Evolutionary conservation across 2,797 vertebrate species (phyloP).

Genomic region (Potorous gilbertii): DNA sequence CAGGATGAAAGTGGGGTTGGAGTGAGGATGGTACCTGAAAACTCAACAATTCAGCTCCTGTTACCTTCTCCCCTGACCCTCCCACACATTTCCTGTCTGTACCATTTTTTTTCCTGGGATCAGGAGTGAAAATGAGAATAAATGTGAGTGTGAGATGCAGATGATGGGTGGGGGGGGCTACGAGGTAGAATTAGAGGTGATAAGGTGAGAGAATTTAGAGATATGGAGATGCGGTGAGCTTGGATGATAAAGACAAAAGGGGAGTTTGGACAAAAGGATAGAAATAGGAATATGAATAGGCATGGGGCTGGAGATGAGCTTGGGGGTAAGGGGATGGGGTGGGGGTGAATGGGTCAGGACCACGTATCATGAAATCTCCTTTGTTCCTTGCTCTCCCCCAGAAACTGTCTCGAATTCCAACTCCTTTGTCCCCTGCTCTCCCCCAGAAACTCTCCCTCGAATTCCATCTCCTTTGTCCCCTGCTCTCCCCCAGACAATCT

Average conservation of each 20-base stretch:
- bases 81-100: neutral
- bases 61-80: neutral
- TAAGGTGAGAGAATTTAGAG: neutral
- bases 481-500: neutral
- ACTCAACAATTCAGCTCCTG: neutral
- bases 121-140: neutral
- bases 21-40: neutral
- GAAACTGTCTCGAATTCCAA: neutral
- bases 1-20: neutral
- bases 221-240: neutral
- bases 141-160: neutral
- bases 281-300: neutral
- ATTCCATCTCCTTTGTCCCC: neutral
- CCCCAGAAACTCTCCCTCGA: neutral
- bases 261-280: neutral
- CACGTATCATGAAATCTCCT: neutral
- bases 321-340: neutral
- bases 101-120: neutral
- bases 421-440: neutral
- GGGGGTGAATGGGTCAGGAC: neutral
- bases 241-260: neutral
- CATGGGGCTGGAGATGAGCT: neutral
- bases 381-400: neutral
- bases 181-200: neutral
- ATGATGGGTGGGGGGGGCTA: neutral